phyloP scores from a whole-genome alignment of 2,888 invertebrate species.

The Cryptosula pallasiana region DNA sequence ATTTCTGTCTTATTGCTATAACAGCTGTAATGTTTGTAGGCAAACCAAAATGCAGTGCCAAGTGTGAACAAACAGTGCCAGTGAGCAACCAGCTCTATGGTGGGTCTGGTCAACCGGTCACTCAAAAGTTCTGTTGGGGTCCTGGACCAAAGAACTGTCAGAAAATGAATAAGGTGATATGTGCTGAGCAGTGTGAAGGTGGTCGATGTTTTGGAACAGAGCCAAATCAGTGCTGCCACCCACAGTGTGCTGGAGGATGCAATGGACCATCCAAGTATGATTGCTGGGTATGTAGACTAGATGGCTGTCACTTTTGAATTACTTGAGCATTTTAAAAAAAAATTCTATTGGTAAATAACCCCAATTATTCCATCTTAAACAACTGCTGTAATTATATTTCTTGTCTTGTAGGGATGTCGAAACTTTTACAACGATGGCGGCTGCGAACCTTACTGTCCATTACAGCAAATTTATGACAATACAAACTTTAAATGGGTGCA shows the following conservation, averaged over 20 bases:
- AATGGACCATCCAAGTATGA: constrained; percentile 88
- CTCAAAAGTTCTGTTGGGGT: constrained; percentile 80
- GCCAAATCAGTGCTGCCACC: constrained; percentile 81
- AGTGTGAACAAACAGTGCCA: constrained; percentile 2
- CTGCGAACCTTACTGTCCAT: constrained; percentile 92
- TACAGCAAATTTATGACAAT: constrained; percentile 87
- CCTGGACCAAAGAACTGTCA: constrained; percentile 88
- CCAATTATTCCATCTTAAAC: too few relatives aligned
- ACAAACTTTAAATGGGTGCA: constrained; percentile 83
- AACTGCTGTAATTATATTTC: too few relatives aligned
- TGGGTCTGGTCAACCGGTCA: neutral
- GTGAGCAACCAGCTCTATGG: neutral
- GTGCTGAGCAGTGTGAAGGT: constrained; percentile 89
- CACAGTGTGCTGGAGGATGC: constrained; percentile 96
- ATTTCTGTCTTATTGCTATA: too few relatives aligned
- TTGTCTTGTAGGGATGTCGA: constrained; percentile 68
- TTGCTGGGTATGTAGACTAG: constrained; percentile 64
- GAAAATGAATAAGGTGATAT: constrained; percentile 72
- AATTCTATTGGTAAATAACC: too few relatives aligned
- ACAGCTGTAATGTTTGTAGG: neutral
- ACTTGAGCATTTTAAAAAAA: too few relatives aligned
- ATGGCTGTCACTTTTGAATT: too few relatives aligned
- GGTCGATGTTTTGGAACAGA: constrained; percentile 89
- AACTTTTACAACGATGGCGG: constrained; percentile 93
- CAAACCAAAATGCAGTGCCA: constrained; percentile 12